A percentile compares a stretch with the other conserved stretches of the same genome.
Conservation (phyloP, 1,140 invertebrate species). For the Centruroides sculpturatus region DNA sequence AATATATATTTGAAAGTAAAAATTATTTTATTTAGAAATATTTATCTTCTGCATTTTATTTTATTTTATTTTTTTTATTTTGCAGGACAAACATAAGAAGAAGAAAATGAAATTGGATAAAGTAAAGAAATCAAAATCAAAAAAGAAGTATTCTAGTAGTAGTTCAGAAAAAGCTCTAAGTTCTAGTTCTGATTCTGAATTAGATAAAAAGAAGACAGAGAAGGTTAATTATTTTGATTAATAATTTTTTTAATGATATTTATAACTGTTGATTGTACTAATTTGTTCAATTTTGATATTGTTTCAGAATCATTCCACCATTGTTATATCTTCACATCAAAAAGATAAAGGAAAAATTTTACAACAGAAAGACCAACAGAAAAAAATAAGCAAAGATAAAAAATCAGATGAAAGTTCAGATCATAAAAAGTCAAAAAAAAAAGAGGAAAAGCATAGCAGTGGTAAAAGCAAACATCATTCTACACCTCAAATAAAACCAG, state of each 20-base stretch:
- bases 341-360: not conserved
- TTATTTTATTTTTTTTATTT: not conserved
- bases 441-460: conserved; percentile 6
- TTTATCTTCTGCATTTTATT: not conserved
- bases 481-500: not conserved
- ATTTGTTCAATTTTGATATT: too few species aligned
- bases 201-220: not conserved
- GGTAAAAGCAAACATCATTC: conserved; percentile 3
- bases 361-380: conserved; percentile 1
- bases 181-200: not conserved
- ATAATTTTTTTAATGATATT: too few species aligned
- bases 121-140: not conserved
- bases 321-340: not conserved
- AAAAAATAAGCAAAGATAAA: not conserved
- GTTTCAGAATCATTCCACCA: too few species aligned
- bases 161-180: too few species aligned
- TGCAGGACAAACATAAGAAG: not conserved
- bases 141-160: not conserved
- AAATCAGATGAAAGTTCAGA: not conserved
- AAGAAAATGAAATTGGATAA: not conserved
- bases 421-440: not conserved
- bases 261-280: too few species aligned
- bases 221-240: not conserved
- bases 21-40: too few species aligned
- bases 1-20: too few species aligned